Evolutionary conservation across 2,888 invertebrate species (phyloP).

Genomic region (Prenolepis imparis): DNA sequence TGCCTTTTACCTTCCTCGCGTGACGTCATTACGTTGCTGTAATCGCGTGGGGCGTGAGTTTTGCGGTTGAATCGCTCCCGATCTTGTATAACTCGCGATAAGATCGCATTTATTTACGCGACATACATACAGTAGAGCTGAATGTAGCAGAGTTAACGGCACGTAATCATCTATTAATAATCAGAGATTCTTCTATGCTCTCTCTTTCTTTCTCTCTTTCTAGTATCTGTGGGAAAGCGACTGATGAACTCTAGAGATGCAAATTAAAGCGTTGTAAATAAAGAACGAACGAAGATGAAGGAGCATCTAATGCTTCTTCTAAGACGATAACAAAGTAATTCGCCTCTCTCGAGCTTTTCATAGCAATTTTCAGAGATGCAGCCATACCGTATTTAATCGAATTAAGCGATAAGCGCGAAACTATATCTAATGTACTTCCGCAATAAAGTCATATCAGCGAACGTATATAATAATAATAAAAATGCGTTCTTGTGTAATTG

Average conservation of each 20-base stretch:
- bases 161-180: constrained; percentile 21
- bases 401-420: constrained; percentile 20
- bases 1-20: background rate
- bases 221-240: background rate
- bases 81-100: background rate
- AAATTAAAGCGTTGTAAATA: background rate
- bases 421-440: background rate
- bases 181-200: background rate
- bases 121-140: background rate
- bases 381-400: background rate
- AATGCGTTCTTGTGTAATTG: constrained; percentile 24
- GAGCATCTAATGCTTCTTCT: background rate
- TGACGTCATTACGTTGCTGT: background rate
- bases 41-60: constrained; percentile 7
- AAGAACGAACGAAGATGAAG: background rate
- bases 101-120: background rate
- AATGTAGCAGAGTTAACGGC: background rate
- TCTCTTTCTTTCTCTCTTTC: background rate
- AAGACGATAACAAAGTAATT: background rate
- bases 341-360: background rate
- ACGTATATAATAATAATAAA: background rate
- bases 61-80: background rate
- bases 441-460: constrained; percentile 1
- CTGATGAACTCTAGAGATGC: background rate
- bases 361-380: background rate